A percentile compares a stretch with the other conserved stretches of the same genome.
phyloP scores from a whole-genome alignment of 2,797 vertebrate genomes.

The Hemitrygon akajei region DNA sequence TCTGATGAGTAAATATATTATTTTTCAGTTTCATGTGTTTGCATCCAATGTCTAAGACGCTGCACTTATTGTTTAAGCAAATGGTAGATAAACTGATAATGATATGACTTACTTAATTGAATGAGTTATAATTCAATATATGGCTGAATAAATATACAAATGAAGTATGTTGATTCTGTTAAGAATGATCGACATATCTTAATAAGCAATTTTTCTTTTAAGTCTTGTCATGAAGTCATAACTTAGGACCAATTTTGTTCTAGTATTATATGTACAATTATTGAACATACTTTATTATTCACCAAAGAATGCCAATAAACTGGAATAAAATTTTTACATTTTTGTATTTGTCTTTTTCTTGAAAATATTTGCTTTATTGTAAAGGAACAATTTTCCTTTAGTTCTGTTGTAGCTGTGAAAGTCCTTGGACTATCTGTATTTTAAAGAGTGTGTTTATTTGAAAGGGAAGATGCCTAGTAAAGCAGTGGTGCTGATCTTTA shows the following conservation, averaged over 20 bases:
- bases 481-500: too few species aligned
- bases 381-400: background rate
- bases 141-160: background rate
- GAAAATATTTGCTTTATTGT: background rate
- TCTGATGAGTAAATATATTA: background rate
- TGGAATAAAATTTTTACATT: slow-evolving; percentile 1
- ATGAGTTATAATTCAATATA: background rate
- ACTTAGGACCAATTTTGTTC: background rate
- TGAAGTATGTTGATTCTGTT: background rate
- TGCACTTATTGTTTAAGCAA: background rate
- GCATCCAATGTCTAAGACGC: background rate
- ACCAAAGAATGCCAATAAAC: slow-evolving; percentile 14
- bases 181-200: background rate
- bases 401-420: background rate
- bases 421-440: background rate
- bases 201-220: background rate
- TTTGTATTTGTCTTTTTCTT: background rate
- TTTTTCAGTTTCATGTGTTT: background rate
- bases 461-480: background rate
- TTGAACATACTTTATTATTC: background rate
- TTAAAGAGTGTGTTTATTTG: background rate
- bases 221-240: slow-evolving; percentile 5
- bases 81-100: background rate
- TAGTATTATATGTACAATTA: background rate
- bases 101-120: background rate